Base-by-base conservation (phyloP, 2,797 vertebrate genomes). In the Momotus momota region DNA sequence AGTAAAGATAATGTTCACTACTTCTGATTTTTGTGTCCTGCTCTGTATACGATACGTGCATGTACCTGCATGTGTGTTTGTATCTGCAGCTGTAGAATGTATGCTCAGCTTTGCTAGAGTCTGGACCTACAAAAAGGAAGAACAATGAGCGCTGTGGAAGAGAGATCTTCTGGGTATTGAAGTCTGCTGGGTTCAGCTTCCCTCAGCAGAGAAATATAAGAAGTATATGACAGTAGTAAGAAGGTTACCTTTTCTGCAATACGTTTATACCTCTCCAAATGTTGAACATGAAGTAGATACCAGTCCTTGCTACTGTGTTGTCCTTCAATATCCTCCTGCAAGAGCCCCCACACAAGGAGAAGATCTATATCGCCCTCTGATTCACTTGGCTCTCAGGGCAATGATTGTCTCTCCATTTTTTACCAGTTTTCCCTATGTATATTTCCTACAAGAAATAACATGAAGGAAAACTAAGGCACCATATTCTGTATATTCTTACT, bases 31-130 rank as follows among this genome's bases (percentile, higher is more conserved):
- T 12, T 62, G 82, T 72, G 15, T 10, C 4, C 19, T 58, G 18
- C n/a, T 41, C 7, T 31, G 7, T n/a, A 1, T 18, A 15, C 14
- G 16, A 19, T 2, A 13, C 13, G 5, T 33, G 6, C n/a, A 27
- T 58, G 5, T 41, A 23, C 55, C 7, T 54, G 3, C 4, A 1
- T 6, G 5, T 45, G 33, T 55, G 27, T 54, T 41, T 87, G 14
- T 38, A 31, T 48, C 18, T 12, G 1, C 21, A 23, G 8, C 14
- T 61, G 16, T 10, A 40, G 22, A 74, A 45, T 31, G 6, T 7
- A 5, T 33, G 6, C 6, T 73, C 23, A 71, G 8, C 20, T 3
- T 81, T 61, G 3, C 12, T 79, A 16, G 17, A 31, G 4, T 26
- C 12, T 48, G 31, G 8, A 51, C 4, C 21, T 64, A 67, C 9